phyloP scores from a whole-genome alignment of 2,113 vertebrate species.

The Todiramphus chloris region DNA sequence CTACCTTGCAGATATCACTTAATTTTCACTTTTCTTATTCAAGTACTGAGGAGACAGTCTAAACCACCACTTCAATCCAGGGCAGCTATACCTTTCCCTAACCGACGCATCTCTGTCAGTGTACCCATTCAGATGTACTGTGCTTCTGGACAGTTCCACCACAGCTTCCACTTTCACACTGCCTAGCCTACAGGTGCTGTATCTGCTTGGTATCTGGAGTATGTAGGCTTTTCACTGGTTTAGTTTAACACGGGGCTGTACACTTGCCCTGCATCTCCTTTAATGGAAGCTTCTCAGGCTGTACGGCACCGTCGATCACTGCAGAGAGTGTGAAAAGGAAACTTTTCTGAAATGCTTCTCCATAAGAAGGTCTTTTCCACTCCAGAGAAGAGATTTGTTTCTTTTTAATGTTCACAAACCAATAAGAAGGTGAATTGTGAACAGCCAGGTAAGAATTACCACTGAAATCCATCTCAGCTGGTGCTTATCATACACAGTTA shows the following conservation, averaged over 20 bases:
- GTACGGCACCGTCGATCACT: neutral
- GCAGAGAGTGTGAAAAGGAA: neutral
- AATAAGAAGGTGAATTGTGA: neutral
- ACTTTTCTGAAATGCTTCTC: neutral
- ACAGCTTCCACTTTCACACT: neutral
- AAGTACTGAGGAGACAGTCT: neutral
- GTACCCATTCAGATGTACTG: neutral
- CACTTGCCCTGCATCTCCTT: neutral
- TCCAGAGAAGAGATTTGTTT: neutral
- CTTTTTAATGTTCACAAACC: neutral
- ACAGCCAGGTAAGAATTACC: neutral
- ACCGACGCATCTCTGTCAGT: neutral
- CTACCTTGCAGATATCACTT: neutral
- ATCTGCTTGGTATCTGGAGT: neutral
- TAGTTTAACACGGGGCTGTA: neutral
- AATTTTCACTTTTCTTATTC: neutral
- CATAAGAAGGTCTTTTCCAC: neutral
- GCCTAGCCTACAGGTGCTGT: neutral
- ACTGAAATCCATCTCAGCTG: neutral
- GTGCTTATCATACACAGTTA: neutral
- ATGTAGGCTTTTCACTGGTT: neutral
- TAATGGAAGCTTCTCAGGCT: neutral
- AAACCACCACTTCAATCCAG: neutral
- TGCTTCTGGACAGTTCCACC: neutral
- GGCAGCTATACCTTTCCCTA: neutral